A percentile compares a stretch with the other conserved stretches of the same genome.
Conservation (phyloP, 2,797 vertebrate genomes). For the Mareca strepera region DNA sequence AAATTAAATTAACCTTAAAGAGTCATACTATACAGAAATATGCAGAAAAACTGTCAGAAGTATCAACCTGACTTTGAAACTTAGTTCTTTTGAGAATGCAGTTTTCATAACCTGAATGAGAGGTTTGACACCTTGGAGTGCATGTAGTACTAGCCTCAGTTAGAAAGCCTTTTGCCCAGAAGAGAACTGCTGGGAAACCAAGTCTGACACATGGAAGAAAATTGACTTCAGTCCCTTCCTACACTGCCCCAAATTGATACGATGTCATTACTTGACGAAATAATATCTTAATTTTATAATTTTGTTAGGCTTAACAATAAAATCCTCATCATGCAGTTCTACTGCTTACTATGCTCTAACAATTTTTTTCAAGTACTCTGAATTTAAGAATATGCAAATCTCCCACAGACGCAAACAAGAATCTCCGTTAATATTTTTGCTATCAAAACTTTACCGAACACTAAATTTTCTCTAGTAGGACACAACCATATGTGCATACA, state of each 20-base stretch:
- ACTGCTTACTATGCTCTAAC: neutral
- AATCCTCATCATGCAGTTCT: neutral
- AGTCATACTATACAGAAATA: neutral
- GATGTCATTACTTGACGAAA: neutral
- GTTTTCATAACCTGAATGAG: conserved; percentile 6
- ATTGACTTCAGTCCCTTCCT: neutral
- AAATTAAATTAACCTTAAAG: conserved; percentile 12
- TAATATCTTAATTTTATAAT: neutral
- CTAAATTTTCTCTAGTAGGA: neutral
- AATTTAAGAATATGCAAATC: neutral
- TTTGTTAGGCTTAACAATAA: neutral
- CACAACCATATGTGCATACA: no score
- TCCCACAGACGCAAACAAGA: neutral
- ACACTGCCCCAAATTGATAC: neutral
- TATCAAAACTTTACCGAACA: neutral
- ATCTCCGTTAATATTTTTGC: neutral
- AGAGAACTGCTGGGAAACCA: neutral
- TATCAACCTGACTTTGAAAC: neutral
- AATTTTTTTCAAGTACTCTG: neutral
- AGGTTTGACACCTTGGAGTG: neutral
- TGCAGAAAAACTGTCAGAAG: conserved; percentile 3
- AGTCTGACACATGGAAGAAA: neutral
- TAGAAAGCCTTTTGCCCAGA: neutral
- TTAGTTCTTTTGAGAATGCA: conserved; percentile 5
- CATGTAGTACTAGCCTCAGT: neutral